Evolutionary conservation across 2,113 vertebrate genomes (phyloP).

Genomic region (Pelusios castaneus): DNA sequence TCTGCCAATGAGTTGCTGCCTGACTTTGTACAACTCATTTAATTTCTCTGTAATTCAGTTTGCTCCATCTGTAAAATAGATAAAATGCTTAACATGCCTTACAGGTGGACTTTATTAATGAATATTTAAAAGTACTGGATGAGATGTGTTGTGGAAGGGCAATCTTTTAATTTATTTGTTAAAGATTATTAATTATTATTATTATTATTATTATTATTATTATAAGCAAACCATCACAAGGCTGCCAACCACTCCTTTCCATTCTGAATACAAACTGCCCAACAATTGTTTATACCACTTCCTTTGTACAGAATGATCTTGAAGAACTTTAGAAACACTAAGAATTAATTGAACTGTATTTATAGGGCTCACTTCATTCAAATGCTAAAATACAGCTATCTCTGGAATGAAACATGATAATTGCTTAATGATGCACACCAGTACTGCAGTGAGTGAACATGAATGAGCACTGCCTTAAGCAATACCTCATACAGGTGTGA

Average conservation of each 20-base stretch:
- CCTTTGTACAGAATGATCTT: neutral
- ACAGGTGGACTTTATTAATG: neutral
- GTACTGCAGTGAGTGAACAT: neutral
- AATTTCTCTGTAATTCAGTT: neutral
- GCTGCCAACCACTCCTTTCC: neutral
- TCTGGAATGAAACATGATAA: neutral
- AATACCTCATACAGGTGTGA: neutral
- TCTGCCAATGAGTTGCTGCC: neutral
- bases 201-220: neutral
- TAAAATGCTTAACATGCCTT: neutral
- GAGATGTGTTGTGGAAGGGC: neutral
- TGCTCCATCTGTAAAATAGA: neutral
- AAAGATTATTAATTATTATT: neutral
- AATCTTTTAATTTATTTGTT: neutral
- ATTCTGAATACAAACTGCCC: neutral
- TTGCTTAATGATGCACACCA: neutral
- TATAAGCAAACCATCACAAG: neutral
- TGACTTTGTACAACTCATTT: neutral
- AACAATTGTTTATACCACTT: neutral
- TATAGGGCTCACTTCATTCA: neutral
- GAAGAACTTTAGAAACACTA: neutral
- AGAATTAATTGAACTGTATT: neutral
- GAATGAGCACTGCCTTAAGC: accelerated
- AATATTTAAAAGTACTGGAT: neutral
- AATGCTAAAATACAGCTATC: neutral